phyloP scores from a whole-genome alignment of 2,888 invertebrate genomes.

The Subacronicta megacephala region DNA sequence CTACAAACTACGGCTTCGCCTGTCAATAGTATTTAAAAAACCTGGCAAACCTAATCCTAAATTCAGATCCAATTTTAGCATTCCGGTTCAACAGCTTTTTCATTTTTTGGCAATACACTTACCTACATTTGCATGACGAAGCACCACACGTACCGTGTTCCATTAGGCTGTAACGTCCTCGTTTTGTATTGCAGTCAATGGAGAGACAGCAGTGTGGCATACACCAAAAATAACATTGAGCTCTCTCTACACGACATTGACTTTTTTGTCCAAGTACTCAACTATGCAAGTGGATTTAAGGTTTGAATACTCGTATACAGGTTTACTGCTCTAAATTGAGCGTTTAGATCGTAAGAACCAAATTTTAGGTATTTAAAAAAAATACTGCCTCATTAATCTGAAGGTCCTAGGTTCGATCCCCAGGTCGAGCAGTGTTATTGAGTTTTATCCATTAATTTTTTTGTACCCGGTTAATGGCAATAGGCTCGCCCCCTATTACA shows the following conservation, averaged over 20 bases:
- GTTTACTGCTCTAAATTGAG: too few relatives aligned
- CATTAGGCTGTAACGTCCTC: constrained; percentile 40
- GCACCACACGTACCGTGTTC: constrained; percentile 34
- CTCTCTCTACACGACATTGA: constrained; percentile 81
- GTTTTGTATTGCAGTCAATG: constrained; percentile 69
- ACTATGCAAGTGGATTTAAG: constrained; percentile 77
- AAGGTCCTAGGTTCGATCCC: too few relatives aligned
- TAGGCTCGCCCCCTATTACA: too few relatives aligned
- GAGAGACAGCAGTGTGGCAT: constrained; percentile 60
- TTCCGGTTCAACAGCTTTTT: constrained; percentile 36
- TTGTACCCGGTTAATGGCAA: too few relatives aligned
- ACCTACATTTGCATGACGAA: constrained; percentile 47
- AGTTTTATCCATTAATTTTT: too few relatives aligned
- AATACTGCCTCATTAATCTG: too few relatives aligned
- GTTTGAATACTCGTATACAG: constrained; percentile 64
- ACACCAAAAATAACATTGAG: constrained; percentile 75
- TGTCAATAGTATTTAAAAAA: constrained; percentile 10
- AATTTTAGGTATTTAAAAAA: too few relatives aligned
- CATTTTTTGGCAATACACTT: constrained; percentile 41
- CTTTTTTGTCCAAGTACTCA: constrained; percentile 75
- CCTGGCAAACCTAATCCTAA: constrained; percentile 7
- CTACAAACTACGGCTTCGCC: neutral
- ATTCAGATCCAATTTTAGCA: constrained; percentile 26
- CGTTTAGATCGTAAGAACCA: too few relatives aligned
- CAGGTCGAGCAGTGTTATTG: too few relatives aligned